These are phyloP conservation scores for Cylas formicarius DNA, from an alignment of 1,140 invertebrate species.

Conservation along the genomic window DNA sequence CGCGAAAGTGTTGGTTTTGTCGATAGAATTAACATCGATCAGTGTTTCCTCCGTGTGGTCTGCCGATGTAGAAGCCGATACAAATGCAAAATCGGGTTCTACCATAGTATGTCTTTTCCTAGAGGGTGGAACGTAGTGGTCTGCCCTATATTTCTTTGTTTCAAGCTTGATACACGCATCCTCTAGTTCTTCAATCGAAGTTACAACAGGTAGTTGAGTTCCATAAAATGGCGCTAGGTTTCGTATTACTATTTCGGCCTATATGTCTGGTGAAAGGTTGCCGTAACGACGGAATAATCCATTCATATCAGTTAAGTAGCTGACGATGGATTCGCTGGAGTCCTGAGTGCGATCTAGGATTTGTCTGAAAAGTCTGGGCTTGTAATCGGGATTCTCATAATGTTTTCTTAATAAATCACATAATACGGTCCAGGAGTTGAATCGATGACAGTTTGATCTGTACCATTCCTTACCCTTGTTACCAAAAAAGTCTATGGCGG, in stretches of 20 bases:
- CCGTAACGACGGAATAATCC: not conserved
- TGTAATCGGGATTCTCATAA: constrained; percentile 31
- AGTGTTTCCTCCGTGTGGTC: no score
- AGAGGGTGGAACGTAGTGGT: constrained; percentile 9
- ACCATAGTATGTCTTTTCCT: not conserved
- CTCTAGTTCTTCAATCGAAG: not conserved
- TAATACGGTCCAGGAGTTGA: constrained; percentile 26
- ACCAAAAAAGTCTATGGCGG: constrained; percentile 31
- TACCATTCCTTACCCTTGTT: constrained; percentile 34
- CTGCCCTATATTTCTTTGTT: constrained; percentile 6
- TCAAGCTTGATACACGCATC: constrained; percentile 2
- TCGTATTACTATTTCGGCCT: not conserved
- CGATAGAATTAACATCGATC: not conserved
- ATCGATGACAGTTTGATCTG: constrained; percentile 18
- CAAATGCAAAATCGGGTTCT: constrained; percentile 10
- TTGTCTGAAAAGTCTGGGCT: constrained; percentile 30
- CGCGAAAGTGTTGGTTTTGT: not conserved
- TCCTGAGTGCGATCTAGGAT: constrained; percentile 14
- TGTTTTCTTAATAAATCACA: constrained; percentile 20
- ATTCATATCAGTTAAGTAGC: not conserved
- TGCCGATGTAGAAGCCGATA: no score
- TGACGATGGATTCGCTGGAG: not conserved
- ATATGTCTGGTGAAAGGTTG: not conserved
- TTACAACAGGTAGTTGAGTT: constrained; percentile 1
- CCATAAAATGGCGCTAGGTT: constrained; percentile 4